These are phyloP conservation scores for Cichlasoma orientale DNA, from an alignment of 2,797 vertebrate genomes.

Conservation along the genomic window DNA sequence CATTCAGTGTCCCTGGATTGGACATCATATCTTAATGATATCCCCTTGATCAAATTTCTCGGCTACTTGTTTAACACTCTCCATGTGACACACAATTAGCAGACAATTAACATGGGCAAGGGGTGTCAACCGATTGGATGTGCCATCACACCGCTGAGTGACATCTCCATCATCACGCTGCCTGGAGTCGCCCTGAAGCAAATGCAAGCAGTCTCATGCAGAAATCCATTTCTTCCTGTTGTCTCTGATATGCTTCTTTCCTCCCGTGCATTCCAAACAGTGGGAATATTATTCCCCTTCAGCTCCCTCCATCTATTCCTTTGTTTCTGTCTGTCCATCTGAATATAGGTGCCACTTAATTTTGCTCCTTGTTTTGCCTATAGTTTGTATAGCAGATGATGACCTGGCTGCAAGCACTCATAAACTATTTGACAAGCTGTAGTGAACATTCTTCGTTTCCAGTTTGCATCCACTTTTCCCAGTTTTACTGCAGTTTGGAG, in stretches of 20 bases:
- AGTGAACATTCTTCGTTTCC: neutral
- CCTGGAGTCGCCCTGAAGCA: slow-evolving; percentile 17
- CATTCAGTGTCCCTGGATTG: neutral
- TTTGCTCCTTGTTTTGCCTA: neutral
- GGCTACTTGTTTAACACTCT: slow-evolving; percentile 72
- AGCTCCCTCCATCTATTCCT: neutral
- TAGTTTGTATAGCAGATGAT: too few species aligned
- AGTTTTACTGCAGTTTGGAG: neutral
- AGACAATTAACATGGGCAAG: slow-evolving; percentile 68
- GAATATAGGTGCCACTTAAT: neutral
- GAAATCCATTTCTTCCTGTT: neutral
- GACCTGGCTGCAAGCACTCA: neutral
- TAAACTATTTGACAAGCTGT: neutral
- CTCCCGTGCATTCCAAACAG: neutral
- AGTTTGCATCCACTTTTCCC: neutral
- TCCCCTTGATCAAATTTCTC: slow-evolving; percentile 71
- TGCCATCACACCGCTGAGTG: slow-evolving; percentile 60
- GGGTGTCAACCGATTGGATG: slow-evolving; percentile 75
- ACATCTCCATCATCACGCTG: slow-evolving; percentile 69
- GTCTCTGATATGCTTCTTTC: neutral
- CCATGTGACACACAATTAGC: slow-evolving; percentile 71
- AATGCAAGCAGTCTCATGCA: neutral
- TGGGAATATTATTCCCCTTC: neutral
- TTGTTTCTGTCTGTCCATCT: neutral
- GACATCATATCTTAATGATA: slow-evolving; percentile 65